phyloP scores from a whole-genome alignment of 2,888 invertebrate species.

The Digitonthophagus gazella region DNA sequence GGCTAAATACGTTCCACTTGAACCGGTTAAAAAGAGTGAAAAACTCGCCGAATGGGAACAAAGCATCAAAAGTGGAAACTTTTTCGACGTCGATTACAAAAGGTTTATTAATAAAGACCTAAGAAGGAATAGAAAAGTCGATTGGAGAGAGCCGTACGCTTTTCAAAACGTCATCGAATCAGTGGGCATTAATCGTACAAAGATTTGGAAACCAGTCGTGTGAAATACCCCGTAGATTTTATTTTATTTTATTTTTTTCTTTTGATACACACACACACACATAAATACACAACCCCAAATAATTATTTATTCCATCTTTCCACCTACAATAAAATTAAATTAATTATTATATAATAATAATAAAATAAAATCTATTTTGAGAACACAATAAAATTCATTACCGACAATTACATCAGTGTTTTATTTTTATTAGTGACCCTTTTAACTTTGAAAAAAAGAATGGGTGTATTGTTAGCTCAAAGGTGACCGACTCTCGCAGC shows the following conservation, averaged over 20 bases:
- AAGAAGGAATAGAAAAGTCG: constrained; percentile 30
- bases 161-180: constrained; percentile 47
- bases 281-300: neutral
- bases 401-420: neutral
- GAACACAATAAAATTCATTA: neutral
- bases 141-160: constrained; percentile 45
- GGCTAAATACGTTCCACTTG: constrained; percentile 45
- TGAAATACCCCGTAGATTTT: constrained; percentile 23
- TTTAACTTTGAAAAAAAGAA: neutral
- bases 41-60: constrained; percentile 47
- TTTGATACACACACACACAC: neutral
- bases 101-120: constrained; percentile 43
- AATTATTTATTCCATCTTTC: neutral
- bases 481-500: neutral
- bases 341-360: neutral
- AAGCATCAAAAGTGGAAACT: constrained; percentile 47
- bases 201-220: constrained; percentile 48
- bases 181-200: constrained; percentile 50
- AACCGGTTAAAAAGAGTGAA: constrained; percentile 48
- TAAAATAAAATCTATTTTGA: neutral
- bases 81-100: constrained; percentile 48
- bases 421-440: neutral
- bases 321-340: neutral
- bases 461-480: neutral
- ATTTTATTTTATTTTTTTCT: constrained; percentile 14